Evolutionary conservation across 2,797 vertebrate genomes (phyloP).

Genomic region (Poecilia picta): DNA sequence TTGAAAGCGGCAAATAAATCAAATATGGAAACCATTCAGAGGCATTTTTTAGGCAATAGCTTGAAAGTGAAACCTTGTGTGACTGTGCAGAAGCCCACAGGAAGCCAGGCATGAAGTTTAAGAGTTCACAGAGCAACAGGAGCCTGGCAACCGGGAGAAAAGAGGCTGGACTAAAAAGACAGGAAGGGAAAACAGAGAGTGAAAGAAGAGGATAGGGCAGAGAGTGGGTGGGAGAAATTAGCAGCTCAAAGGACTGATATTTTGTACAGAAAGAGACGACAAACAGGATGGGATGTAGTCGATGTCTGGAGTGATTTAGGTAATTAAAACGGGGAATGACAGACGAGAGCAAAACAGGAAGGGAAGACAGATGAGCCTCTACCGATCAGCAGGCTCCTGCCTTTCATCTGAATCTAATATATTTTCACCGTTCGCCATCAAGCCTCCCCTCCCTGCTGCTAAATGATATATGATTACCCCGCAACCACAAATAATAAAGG

Average conservation of each 20-base stretch:
- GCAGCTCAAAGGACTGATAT: constrained; percentile 42
- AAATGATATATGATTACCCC: constrained; percentile 15
- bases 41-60: constrained; percentile 29
- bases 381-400: constrained; percentile 44
- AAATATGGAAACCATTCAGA: constrained; percentile 29
- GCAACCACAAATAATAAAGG: constrained; percentile 6
- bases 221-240: constrained; percentile 46
- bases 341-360: constrained; percentile 30
- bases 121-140: constrained; percentile 76
- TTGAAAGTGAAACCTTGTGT: constrained; percentile 67
- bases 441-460: constrained; percentile 2
- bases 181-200: constrained; percentile 50
- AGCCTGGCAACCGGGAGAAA: constrained; percentile 68
- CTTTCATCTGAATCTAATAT: constrained; percentile 34
- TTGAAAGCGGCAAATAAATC: constrained; percentile 25
- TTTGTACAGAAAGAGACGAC: constrained; percentile 45
- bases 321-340: constrained; percentile 51
- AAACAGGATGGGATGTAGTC: constrained; percentile 45
- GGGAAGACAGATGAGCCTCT: constrained; percentile 28
- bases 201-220: constrained; percentile 43
- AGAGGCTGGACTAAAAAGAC: constrained; percentile 56
- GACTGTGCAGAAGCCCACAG: constrained; percentile 69
- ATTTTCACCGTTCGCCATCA: constrained; percentile 20
- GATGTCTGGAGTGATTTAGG: constrained; percentile 49
- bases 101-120: constrained; percentile 75